Base-by-base conservation (phyloP, 2,888 invertebrate species). In the Hanleya hanleyi region DNA sequence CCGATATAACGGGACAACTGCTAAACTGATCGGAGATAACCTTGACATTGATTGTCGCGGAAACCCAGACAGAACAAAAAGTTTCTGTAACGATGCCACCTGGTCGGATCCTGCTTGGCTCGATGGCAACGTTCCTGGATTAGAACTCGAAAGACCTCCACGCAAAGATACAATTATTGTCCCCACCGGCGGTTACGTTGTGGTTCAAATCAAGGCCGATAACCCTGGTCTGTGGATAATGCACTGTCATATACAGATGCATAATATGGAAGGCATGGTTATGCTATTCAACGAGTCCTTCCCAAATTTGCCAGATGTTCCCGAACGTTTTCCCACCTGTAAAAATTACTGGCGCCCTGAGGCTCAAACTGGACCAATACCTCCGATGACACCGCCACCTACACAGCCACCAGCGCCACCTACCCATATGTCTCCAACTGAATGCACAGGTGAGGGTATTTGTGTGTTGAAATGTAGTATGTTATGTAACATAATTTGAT, bases 231-330 rank as follows among this genome's bases (percentile, higher is more conserved):
- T 37, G 18, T 47, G 41, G 57, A 57, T 57, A 15, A 29, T 57
- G 32, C 57, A 57, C 29, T 57, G 57, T 26, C 57, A 57, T 26
- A 73, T 77, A 65, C 84, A 84, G 69, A 73, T 85, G 6, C 88
- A 88, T 75, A 73, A 83, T 67, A 84, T 86, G 84, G 81, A 82
- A 33, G 87, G 88, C 22, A 87, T 85, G 68, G 84, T 83, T 26
- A 82, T 87, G 66, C 81, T 86, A 0, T 80, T 84, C 49, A 71
- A 83, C 67, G 80, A 81, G 7, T 91, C 96, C 96, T 61, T 64
- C 2, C 6, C 18, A n/a, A 49, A 72, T 1, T 75, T 77, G 69
- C 62, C 26, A 15, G 38, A 51, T 15, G 29, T 66, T 3, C 77
- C 77, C 0, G 18, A n/a, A 18, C 50, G 62, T 1, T 75, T 75